Conservation (phyloP, 2,888 invertebrate genomes). For the Escarpia spicata region DNA sequence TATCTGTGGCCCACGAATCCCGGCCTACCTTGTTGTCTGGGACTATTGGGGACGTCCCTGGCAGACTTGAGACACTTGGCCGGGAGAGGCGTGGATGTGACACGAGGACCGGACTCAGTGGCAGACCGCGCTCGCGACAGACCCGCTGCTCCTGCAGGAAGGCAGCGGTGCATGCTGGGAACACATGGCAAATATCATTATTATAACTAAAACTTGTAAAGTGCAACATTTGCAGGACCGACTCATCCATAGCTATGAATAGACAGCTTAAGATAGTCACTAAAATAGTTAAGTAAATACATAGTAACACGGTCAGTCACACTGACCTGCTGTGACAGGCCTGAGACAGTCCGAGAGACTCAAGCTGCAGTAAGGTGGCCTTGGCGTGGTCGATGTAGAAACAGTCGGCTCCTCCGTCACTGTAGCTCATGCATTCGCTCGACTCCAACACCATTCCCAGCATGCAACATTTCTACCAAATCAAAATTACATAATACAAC, state of each 20-base stretch:
- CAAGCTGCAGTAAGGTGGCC: constrained; percentile 74
- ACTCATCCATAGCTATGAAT: no score
- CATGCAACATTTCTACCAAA: constrained; percentile 58
- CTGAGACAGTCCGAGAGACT: constrained; percentile 45
- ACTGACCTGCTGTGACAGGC: constrained; percentile 48
- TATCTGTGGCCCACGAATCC: no score
- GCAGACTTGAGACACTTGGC: not conserved
- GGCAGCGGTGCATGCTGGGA: not conserved
- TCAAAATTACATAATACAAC: not conserved
- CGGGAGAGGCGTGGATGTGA: not conserved
- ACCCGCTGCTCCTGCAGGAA: not conserved
- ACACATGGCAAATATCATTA: not conserved
- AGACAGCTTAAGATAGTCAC: no score
- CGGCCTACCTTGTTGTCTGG: not conserved
- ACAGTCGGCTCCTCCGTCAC: constrained; percentile 69
- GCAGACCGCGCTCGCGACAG: not conserved
- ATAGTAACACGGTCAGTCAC: not conserved
- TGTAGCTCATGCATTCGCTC: constrained; percentile 56
- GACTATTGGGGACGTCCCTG: not conserved
- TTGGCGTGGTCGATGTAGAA: constrained; percentile 92
- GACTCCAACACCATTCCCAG: constrained; percentile 59
- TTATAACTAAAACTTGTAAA: no score
- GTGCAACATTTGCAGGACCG: no score
- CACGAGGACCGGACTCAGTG: not conserved
- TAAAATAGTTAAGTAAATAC: no score